phyloP scores from a whole-genome alignment of 2,113 vertebrate species.

The Oophaga pumilio region DNA sequence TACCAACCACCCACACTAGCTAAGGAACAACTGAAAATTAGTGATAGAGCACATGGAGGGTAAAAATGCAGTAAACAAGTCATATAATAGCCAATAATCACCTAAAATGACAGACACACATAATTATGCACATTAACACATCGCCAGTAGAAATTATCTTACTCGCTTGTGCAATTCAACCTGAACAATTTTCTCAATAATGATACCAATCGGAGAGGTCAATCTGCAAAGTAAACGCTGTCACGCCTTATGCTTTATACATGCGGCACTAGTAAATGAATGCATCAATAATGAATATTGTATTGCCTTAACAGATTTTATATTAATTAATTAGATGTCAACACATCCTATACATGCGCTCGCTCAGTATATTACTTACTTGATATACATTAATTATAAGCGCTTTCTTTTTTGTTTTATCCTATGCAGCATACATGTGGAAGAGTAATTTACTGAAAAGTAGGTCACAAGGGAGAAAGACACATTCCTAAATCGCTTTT shows the following conservation, averaged over 20 bases:
- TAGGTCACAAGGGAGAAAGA: neutral
- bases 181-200: constrained; percentile 4
- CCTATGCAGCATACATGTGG: neutral
- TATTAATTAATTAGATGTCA: neutral
- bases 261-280: neutral
- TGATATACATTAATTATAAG: constrained; percentile 41
- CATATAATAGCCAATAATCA: no score
- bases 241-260: neutral
- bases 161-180: neutral
- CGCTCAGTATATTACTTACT: neutral
- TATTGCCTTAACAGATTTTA: constrained; percentile 17
- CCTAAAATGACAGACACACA: no score
- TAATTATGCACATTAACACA: neutral
- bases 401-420: neutral
- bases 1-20: no score
- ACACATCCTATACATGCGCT: neutral
- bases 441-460: neutral
- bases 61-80: no score
- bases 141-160: neutral
- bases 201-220: neutral
- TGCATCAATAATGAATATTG: neutral
- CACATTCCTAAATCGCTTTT: constrained; percentile 3
- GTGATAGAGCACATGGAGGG: no score
- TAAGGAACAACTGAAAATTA: no score
- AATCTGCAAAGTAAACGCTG: constrained; percentile 1